Evolutionary conservation across 2,797 vertebrate species (phyloP), one percentile per base, ranked within the genome.

Genomic region (Lagocephalus sceleratus): DNA sequence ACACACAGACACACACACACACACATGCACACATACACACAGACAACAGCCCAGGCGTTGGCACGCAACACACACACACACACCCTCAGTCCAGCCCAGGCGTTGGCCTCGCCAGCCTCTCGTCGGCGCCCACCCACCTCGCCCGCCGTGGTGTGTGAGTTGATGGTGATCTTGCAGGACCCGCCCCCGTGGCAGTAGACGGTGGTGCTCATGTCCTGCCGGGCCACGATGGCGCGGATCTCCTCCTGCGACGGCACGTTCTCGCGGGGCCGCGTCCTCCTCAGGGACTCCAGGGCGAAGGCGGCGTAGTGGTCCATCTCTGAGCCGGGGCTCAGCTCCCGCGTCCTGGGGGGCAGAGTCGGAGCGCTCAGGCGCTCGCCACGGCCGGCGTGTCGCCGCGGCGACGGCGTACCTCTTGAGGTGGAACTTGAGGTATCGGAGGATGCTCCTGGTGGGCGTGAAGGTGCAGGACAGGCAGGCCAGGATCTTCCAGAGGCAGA

Each of bases 161-260:
- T 94, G 85, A 99, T 94, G 46, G 93, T 94, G 83, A 99, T 99
- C 86, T 97, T 97, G 88, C 97, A 99, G 69, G 95, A 95, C 5
- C 97, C 96, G 2, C 96, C 97, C 0, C 96, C 97, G 0, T 99
- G 95, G 77, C 96, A 98, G 60, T 98, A 92, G 6, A 99, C 94
- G 0, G 93, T 97, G 68, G 95, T 94, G 22, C 90, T 94, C 94
- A 99, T 96, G 56, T 98, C 96, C 85, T 96, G 94, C 39, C 94
- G 90, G 39, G 89, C 73, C 46, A 98, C 92, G 56, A 99, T 90
- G 17, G 94, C 87, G 43, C 93, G 88, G 58, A 99, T 94, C 85
- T 99, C 97, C 80, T 94, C 93, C 44, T 93, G 91, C 0, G 95
- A 98, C 0, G 96, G 94, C 61, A 98, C 94, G 63, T 94, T 94